Percentiles rank a stretch among this genome's conserved stretches.
These are phyloP conservation scores for Drosophila paracracens DNA, from an alignment of 2,888 invertebrate genomes.

Conservation along the genomic window DNA sequence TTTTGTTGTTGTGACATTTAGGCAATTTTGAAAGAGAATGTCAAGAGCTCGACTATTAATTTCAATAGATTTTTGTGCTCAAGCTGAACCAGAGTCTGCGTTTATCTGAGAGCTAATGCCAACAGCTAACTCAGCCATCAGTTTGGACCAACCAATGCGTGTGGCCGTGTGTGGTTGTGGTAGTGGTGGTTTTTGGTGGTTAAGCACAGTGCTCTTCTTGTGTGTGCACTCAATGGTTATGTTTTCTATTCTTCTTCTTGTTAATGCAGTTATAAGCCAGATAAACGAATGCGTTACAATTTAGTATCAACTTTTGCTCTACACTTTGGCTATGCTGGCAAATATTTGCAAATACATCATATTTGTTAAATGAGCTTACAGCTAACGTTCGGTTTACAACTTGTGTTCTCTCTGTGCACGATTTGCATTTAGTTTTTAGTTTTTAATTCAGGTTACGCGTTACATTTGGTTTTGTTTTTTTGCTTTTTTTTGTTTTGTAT, in stretches of 20 bases:
- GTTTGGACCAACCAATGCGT: conserved; percentile 7
- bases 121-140: neutral
- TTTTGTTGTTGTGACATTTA: conserved; percentile 3
- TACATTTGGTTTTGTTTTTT: conserved; percentile 58
- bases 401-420: conserved; percentile 35
- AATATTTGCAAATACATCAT: conserved; percentile 26
- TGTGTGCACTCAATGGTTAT: conserved; percentile 18
- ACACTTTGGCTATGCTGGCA: conserved; percentile 28
- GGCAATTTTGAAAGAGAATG: conserved; percentile 12
- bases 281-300: conserved; percentile 36
- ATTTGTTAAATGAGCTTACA: conserved; percentile 60
- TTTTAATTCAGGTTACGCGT: conserved; percentile 69
- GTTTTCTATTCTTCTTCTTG: conserved; percentile 5
- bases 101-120: neutral
- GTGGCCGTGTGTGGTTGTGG: neutral
- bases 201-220: conserved; percentile 9
- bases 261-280: conserved; percentile 27
- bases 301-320: conserved; percentile 29
- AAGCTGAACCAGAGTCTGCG: conserved; percentile 22
- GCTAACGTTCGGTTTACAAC: conserved; percentile 49
- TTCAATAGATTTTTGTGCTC: conserved; percentile 14
- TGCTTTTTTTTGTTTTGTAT: conserved; percentile 26
- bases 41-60: conserved; percentile 20
- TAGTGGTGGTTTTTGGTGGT: neutral
- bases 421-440: conserved; percentile 47